Base-by-base conservation (phyloP, 2,113 vertebrate species). In the Strix aluco region DNA sequence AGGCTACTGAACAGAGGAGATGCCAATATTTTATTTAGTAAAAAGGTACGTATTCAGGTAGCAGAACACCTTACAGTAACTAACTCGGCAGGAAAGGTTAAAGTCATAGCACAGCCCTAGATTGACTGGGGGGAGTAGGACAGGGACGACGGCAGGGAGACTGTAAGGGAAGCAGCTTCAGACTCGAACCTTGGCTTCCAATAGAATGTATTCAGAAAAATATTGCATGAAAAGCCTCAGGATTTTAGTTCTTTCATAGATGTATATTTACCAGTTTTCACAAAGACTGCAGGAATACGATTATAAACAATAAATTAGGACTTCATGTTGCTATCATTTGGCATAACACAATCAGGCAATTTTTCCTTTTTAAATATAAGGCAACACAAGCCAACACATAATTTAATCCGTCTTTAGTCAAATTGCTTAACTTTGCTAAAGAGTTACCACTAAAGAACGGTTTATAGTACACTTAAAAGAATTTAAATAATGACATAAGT, bases 271-370 rank as follows among this genome's bases (percentile, higher is more conserved):
- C 96, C 97, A 98, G 96, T 97, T 98, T 98, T 94, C 96, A 97
- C 95, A 98, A 94, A 96, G 97, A 98, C 80, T 55, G 96, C 97
- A 98, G 95, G 95, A 96, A 97, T 97, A 97, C 94, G 94, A 97
- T 66, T 44, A 78, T 96, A 96, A 97, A 97, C 95, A 98, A 98
- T 98, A 98, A 98, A 97, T 98, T 97, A 98, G 98, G 97, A 97
- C 94, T 98, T 98, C 96, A 96, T 95, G 97, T 98, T 97, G 97
- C 97, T 98, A 98, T 97, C 97, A 98, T 98, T 98, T 98, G 98
- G 98, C 97, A 97, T 98, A 98, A 98, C 98, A 98, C 97, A 98
- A 97, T 97, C 97, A 98, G 97, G 97, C 97, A 94, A 96, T 96
- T 96, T 96, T 97, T 93, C 91, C 63, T 97, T 97, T 98, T 98